phyloP scores from a whole-genome alignment of 2,888 invertebrate genomes.

The Octodonta nipae region DNA sequence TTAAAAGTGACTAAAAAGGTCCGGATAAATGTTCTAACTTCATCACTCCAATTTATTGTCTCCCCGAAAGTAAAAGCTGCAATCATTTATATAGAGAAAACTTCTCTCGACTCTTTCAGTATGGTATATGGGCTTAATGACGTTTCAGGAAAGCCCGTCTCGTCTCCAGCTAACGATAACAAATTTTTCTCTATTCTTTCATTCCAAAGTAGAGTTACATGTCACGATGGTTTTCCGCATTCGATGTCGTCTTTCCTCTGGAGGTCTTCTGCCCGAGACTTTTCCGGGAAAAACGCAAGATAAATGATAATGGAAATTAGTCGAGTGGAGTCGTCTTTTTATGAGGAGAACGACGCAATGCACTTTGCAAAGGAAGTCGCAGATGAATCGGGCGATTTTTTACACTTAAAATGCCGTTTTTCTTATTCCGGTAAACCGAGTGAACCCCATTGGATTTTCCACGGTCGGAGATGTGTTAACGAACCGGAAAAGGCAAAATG shows the following conservation, averaged over 20 bases:
- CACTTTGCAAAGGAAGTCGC: conserved; percentile 22
- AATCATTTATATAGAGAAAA: no score
- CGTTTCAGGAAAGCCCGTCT: conserved; percentile 10
- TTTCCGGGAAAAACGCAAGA: conserved; percentile 19
- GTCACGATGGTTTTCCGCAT: conserved; percentile 22
- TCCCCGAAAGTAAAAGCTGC: no score
- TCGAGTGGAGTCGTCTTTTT: conserved; percentile 26
- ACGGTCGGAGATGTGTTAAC: conserved; percentile 2
- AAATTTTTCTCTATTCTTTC: conserved; percentile 21
- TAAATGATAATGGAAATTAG: conserved; percentile 36
- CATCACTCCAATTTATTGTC: no score
- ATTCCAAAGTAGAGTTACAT: conserved; percentile 23
- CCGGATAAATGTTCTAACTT: no score
- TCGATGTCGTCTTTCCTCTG: conserved; percentile 11
- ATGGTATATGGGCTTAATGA: conserved; percentile 14
- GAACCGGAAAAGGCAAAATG: conserved; percentile 1
- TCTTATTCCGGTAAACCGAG: conserved; percentile 11
- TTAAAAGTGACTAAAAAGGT: no score
- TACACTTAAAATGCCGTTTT: conserved; percentile 18
- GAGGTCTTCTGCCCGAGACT: conserved; percentile 6
- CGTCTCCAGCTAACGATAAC: conserved; percentile 24
- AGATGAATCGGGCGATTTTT: conserved; percentile 16
- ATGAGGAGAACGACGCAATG: conserved; percentile 24
- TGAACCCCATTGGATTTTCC: background rate
- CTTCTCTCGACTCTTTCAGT: no score